phyloP scores from a whole-genome alignment of 2,888 invertebrate species.

The Minunthozetes semirufus region DNA sequence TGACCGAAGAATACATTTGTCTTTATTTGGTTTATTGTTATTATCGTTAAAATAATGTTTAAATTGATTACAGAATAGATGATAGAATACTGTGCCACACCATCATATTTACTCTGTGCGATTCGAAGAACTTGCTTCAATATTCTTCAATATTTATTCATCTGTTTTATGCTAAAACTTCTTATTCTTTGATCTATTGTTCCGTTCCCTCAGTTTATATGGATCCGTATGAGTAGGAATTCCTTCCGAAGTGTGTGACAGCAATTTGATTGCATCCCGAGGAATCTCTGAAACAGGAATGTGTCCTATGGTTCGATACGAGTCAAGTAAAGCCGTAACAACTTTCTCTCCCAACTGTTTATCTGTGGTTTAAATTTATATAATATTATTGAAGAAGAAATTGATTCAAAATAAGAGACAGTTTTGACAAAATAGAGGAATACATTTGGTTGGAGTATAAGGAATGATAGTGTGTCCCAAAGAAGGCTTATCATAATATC shows the following conservation, averaged over 20 bases:
- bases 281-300: slow-evolving; percentile 47
- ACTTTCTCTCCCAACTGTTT: slow-evolving; percentile 70
- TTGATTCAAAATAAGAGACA: not conserved
- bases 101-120: no score
- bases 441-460: slow-evolving; percentile 93
- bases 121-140: no score
- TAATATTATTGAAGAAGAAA: not conserved
- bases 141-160: no score
- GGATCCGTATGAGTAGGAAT: not conserved
- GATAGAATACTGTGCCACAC: no score
- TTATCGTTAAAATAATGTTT: no score
- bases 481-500: slow-evolving; percentile 56
- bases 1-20: no score
- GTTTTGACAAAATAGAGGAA: slow-evolving; percentile 52
- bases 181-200: not conserved
- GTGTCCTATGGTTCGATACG: slow-evolving; percentile 67
- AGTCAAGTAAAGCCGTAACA: slow-evolving; percentile 67
- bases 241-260: not conserved
- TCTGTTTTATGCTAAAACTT: no score
- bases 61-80: no score
- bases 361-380: slow-evolving; percentile 53
- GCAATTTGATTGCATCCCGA: not conserved
- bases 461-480: slow-evolving; percentile 57
- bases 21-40: no score
- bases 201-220: not conserved